phyloP scores from a whole-genome alignment of 2,113 vertebrate species.

The Cottus gobio region DNA sequence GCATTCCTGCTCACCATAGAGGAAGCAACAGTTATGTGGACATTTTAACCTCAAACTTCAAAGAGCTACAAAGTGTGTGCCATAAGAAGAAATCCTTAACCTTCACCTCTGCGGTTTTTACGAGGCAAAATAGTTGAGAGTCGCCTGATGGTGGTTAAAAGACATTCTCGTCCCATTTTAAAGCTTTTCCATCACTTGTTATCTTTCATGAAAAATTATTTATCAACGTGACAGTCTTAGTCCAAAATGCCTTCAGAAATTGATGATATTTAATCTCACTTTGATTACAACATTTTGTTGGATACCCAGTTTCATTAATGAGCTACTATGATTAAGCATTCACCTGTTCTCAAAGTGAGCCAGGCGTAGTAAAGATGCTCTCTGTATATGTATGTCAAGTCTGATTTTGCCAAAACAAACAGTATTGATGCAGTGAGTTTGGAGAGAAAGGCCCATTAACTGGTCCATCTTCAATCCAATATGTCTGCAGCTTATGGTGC shows the following conservation, averaged over 20 bases:
- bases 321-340: not conserved
- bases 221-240: not conserved
- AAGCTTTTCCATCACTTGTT: not conserved
- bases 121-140: not conserved
- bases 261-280: not conserved
- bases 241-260: constrained; percentile 5
- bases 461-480: not conserved
- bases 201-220: constrained; percentile 2
- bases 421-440: not conserved
- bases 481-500: not conserved
- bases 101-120: not conserved
- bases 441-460: not conserved
- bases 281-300: constrained; percentile 6
- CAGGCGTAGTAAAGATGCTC: not conserved
- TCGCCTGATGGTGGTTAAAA: not conserved
- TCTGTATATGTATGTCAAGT: not conserved
- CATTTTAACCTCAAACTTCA: constrained; percentile 12
- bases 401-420: not conserved
- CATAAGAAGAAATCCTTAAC: not conserved
- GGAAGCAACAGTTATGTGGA: not conserved
- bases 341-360: not conserved
- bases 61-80: not conserved
- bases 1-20: not conserved
- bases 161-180: not conserved
- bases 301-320: constrained; percentile 17